These are phyloP conservation scores for Cyprinus carpio DNA, from an alignment of 2,113 vertebrate genomes.

Conservation along the genomic window DNA sequence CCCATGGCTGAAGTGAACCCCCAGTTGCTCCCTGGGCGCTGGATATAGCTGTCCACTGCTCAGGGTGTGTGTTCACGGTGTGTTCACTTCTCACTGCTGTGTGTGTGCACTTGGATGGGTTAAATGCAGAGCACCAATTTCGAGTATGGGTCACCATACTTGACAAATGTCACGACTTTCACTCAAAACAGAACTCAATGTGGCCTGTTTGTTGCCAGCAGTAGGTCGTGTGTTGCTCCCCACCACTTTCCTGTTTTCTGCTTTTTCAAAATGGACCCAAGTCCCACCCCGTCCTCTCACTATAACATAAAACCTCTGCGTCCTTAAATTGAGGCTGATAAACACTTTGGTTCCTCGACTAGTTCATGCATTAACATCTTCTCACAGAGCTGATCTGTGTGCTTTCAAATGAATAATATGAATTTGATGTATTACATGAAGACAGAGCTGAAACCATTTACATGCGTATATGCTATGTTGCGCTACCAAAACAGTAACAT, in stretches of 20 bases:
- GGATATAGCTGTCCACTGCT: too few relatives aligned
- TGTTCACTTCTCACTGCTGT: too few relatives aligned
- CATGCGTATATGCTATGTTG: background rate
- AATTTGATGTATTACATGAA: background rate
- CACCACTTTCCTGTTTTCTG: background rate
- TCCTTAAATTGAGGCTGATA: background rate
- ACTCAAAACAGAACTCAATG: background rate
- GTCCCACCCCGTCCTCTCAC: conserved; percentile 4
- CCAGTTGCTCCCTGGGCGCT: too few relatives aligned
- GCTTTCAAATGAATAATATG: background rate
- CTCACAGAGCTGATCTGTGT: background rate
- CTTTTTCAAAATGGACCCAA: background rate
- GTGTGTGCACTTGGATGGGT: too few relatives aligned
- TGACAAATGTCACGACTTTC: too few relatives aligned
- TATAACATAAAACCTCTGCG: background rate
- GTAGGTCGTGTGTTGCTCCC: background rate
- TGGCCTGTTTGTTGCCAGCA: background rate
- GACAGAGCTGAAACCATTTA: background rate
- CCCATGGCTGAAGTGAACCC: too few relatives aligned
- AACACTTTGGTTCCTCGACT: background rate
- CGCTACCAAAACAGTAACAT: background rate
- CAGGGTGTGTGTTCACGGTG: too few relatives aligned
- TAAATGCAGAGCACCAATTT: too few relatives aligned
- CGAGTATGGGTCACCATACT: too few relatives aligned
- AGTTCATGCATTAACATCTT: background rate